Evolutionary conservation across 2,888 invertebrate species (phyloP).

Genomic region (Busseola fusca): DNA sequence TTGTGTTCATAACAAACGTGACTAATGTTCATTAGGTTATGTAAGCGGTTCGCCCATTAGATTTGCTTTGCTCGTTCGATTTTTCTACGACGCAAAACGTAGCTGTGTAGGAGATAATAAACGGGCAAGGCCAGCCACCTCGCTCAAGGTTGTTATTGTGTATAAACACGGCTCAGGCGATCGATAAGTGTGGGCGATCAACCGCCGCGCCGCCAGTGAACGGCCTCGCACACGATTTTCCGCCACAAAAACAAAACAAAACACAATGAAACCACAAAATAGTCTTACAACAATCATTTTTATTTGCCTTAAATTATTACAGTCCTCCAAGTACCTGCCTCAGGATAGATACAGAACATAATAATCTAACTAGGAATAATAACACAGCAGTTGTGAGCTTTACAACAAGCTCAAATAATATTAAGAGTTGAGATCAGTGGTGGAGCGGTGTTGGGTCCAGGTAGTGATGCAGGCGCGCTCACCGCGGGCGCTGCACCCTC

Average conservation of each 20-base stretch:
- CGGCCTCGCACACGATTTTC: slow-evolving; percentile 64
- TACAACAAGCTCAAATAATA: slow-evolving; percentile 83
- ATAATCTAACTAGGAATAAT: slow-evolving; percentile 85
- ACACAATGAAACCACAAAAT: slow-evolving; percentile 66
- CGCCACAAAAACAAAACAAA: slow-evolving; percentile 54
- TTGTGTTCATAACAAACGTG: slow-evolving; percentile 37
- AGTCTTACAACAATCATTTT: slow-evolving; percentile 71
- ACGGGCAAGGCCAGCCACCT: slow-evolving; percentile 74
- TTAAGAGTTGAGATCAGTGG: slow-evolving; percentile 81
- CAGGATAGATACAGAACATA: slow-evolving; percentile 78
- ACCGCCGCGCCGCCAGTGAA: slow-evolving; percentile 53
- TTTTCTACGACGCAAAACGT: slow-evolving; percentile 68
- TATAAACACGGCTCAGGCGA: slow-evolving; percentile 77
- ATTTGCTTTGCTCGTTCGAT: slow-evolving; percentile 31
- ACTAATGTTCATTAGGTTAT: slow-evolving; percentile 38
- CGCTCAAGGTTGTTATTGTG: slow-evolving; percentile 86
- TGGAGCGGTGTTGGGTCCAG: slow-evolving; percentile 83
- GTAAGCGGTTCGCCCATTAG: slow-evolving; percentile 38
- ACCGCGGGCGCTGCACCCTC: slow-evolving; percentile 67
- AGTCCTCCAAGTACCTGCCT: slow-evolving; percentile 80
- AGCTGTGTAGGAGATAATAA: slow-evolving; percentile 61
- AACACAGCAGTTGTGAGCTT: slow-evolving; percentile 86
- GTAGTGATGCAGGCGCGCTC: slow-evolving; percentile 63
- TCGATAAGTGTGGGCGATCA: slow-evolving; percentile 57
- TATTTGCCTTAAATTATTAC: slow-evolving; percentile 85